Percentiles rank a stretch among this genome's conserved stretches.
phyloP scores from a whole-genome alignment of 1,140 invertebrate species.

The Formica exsecta region DNA sequence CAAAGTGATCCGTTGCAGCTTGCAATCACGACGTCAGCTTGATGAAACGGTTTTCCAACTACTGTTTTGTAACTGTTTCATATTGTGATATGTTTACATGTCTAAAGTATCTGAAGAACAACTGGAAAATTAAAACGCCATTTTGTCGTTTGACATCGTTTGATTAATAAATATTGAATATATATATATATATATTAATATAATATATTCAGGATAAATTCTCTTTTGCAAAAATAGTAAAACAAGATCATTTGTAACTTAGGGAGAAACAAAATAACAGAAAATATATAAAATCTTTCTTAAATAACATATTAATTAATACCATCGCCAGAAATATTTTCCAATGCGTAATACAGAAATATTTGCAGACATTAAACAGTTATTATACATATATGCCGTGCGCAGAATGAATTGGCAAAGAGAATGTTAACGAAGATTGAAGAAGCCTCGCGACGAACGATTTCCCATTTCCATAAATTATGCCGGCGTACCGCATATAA shows the following conservation, averaged over 20 bases:
- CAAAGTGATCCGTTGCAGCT: background rate
- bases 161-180: background rate
- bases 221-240: background rate
- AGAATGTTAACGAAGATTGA: conserved; percentile 34
- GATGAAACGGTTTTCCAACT: background rate
- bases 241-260: background rate
- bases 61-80: background rate
- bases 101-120: background rate
- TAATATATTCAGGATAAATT: background rate
- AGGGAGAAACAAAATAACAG: background rate
- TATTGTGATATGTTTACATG: background rate
- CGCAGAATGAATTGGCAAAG: conserved; percentile 6
- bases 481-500: conserved; percentile 23
- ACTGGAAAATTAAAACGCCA: background rate
- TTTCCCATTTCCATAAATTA: conserved; percentile 68
- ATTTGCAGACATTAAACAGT: background rate
- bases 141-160: background rate
- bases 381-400: background rate
- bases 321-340: background rate
- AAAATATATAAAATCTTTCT: background rate
- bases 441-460: conserved; percentile 37
- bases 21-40: background rate
- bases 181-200: background rate
- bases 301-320: background rate
- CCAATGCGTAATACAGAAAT: background rate